These are phyloP conservation scores for Ptychodera flava DNA, from an alignment of 35 echinoderm and acorn worm genomes.

Conservation along the genomic window DNA sequence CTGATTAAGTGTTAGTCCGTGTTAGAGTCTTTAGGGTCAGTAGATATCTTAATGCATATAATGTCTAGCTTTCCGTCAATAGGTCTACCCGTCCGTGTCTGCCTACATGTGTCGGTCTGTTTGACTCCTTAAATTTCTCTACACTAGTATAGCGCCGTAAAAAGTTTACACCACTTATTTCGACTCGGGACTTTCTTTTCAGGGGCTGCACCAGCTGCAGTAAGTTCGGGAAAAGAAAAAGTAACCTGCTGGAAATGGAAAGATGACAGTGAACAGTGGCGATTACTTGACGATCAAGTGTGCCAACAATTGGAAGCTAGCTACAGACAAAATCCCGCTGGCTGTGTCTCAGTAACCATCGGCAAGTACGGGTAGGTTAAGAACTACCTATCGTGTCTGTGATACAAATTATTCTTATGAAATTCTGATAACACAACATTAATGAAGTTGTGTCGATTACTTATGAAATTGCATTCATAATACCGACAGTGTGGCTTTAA, in stretches of 20 bases:
- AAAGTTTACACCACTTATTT: not conserved
- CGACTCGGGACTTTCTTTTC: not conserved
- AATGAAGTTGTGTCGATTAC: not conserved
- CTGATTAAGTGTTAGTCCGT: no score
- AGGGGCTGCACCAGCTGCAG: not conserved
- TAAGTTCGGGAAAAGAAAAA: not conserved
- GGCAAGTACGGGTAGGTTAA: not conserved
- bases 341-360: not conserved
- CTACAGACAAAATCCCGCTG: not conserved
- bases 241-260: not conserved
- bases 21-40: no score
- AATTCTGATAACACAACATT: not conserved
- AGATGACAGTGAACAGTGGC: not conserved
- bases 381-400: not conserved
- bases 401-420: not conserved
- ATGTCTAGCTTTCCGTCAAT: no score
- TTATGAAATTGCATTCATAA: not conserved
- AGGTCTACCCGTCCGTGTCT: no score
- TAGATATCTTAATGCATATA: no score
- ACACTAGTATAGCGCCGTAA: not conserved
- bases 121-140: not conserved
- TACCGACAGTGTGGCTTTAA: not conserved
- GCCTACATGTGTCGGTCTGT: no score
- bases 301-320: not conserved
- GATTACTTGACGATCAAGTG: not conserved